Base-by-base conservation (phyloP, 2,888 invertebrate genomes). In the Ophion obscuratus region DNA sequence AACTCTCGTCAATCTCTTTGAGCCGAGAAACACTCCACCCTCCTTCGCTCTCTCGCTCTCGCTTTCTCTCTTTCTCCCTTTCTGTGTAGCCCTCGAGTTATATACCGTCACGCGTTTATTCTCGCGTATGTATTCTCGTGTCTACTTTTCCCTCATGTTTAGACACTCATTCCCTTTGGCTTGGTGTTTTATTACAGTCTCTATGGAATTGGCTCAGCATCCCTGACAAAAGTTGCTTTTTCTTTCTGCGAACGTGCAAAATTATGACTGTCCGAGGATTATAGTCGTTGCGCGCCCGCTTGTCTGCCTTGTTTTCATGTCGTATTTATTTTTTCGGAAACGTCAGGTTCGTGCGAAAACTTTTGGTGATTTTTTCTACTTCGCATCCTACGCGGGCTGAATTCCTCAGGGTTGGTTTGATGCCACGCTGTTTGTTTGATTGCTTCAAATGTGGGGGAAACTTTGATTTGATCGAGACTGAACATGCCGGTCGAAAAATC, bases 1-100 rank as follows among this genome's bases (percentile, higher is more conserved):
- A 59, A 67, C 27, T 59, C 75, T 75, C 73, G 71, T 74, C 82
- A 85, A 85, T 85, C 82, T 85, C 82, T 82, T 80, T 75, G 82
- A 85, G 70, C 80, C 75, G 53, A 76, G 77, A 68, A 17, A 77
- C 77, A 17, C 77, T 9, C 31, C 31, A 7, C 44, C 47, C 53
- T 66, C 20, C 9, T 1, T 57, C 31, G 2, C 20, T 2, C 40
- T 40, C 36, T 57, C 36, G 20, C 4, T 5, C 36, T 5, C 36
- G 6, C 6, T 36, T 7, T 36, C 6, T 36, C 36, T 6, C 36
- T 36, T 36, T 47, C n/a, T 40, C 24, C 36, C 44, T 74, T n/a
- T 44, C 57, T 57, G 57, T 71, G 24, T 24, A 14, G 59, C 57
- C 3, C 73, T 24, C 64, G 20, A 11, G 7, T 64, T n/a, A 4